Percentiles rank a stretch among this genome's conserved stretches.
phyloP scores from a whole-genome alignment of 2,888 invertebrate genomes.

The Macrosoma leucophasiata region DNA sequence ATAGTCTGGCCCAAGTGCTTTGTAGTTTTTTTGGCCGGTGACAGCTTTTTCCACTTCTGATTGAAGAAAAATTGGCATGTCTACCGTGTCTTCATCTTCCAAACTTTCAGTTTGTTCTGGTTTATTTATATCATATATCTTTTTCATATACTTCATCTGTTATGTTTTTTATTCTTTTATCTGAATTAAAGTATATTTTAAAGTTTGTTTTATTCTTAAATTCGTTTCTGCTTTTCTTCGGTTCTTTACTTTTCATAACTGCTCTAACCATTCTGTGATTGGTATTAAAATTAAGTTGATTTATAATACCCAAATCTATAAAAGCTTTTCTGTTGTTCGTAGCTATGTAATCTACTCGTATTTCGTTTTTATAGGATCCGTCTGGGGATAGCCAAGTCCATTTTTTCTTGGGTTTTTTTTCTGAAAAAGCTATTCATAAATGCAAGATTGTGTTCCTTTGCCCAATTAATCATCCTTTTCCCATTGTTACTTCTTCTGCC shows the following conservation, averaged over 20 bases:
- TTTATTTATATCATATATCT: too few species aligned
- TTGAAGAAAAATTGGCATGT: conserved; percentile 1
- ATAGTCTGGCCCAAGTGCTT: background rate
- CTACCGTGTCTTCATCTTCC: background rate
- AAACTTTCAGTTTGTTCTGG: background rate
- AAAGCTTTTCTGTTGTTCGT: conserved; percentile 1
- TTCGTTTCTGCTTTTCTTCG: conserved; percentile 1
- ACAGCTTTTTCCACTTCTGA: conserved; percentile 1
- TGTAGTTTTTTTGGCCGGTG: background rate
- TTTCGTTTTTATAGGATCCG: too few species aligned
- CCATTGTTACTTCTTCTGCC: conserved; percentile 8
- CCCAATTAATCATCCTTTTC: too few species aligned
- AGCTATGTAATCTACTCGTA: conserved; percentile 8
- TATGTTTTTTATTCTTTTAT: too few species aligned
- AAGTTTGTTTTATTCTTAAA: too few species aligned
- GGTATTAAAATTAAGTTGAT: conserved; percentile 5
- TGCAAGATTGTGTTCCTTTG: conserved; percentile 1
- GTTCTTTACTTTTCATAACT: conserved; percentile 1
- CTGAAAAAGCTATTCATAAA: conserved; percentile 2
- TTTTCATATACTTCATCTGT: too few species aligned
- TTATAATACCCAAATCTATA: background rate
- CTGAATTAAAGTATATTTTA: too few species aligned
- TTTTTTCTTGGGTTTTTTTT: too few species aligned
- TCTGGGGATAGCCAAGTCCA: too few species aligned
- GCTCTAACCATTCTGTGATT: conserved; percentile 8